These are phyloP conservation scores for Noctuana brunneofusca DNA, from an alignment of 2,888 invertebrate species.

Conservation along the genomic window DNA sequence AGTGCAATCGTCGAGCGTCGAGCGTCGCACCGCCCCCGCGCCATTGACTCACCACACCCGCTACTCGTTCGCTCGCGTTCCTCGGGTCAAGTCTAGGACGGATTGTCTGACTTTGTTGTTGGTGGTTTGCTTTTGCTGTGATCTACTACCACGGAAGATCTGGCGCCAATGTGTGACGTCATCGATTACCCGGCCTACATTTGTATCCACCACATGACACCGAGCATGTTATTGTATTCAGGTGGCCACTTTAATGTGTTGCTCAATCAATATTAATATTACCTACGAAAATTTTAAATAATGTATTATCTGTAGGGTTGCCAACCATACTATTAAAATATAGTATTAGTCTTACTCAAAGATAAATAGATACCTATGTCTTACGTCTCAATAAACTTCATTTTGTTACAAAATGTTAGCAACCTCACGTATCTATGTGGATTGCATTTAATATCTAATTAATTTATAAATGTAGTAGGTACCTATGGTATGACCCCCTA, in stretches of 20 bases:
- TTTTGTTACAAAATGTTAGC: too few relatives aligned
- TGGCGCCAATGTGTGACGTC: conserved; percentile 19
- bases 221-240: background rate
- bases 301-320: too few relatives aligned
- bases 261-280: background rate
- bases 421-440: too few relatives aligned
- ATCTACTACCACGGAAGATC: conserved; percentile 29
- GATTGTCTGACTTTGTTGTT: conserved; percentile 49
- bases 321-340: too few relatives aligned
- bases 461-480: too few relatives aligned
- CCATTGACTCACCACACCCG: conserved; percentile 65
- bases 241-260: background rate
- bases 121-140: conserved; percentile 31
- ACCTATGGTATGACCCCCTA: background rate
- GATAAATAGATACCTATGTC: too few relatives aligned
- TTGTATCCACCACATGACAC: background rate
- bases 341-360: too few relatives aligned
- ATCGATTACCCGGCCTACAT: conserved; percentile 9
- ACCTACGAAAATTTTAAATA: background rate
- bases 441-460: too few relatives aligned
- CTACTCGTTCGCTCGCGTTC: conserved; percentile 43
- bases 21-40: conserved; percentile 62
- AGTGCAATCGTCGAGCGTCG: conserved; percentile 60
- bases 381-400: too few relatives aligned
- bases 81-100: conserved; percentile 65